Evolutionary conservation across 2,113 vertebrate genomes (phyloP), one percentile per base, ranked within the genome.

Genomic region (Columba livia): DNA sequence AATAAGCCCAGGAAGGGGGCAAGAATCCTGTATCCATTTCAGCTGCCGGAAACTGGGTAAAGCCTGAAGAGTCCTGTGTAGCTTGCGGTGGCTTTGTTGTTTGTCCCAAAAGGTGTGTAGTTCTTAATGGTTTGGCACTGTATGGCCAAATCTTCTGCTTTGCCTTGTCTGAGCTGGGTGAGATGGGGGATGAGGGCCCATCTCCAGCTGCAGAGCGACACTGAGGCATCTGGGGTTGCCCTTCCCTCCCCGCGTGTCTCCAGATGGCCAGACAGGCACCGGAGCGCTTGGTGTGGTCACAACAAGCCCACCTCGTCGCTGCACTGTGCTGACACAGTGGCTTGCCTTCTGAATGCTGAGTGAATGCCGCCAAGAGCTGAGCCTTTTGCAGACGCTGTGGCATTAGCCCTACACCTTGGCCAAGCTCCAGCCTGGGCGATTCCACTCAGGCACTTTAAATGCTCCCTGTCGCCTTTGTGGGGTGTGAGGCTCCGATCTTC

Each of bases 341-440:
- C 78, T 87, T 66, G 58, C 36, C 42, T 70, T 53, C 48, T 81
- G 90, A 95, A 93, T 88, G 61, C 42, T 64, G 36, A 79, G 36
- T 16, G 19, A 67, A 47, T 36, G 58, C 53, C 11, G 8, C 24
- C 2, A 10, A 83, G 66, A 90, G 75, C 86, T 51, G 84, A 94
- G 91, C 73, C 60, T 90, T 87, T 88, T 79, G n/a, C 64, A 69
- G 71, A 70, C 32, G 18, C 34, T 12, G 32, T 2, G 3, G 60
- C 79, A 10, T 88, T 75, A 84, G 73, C 69, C 90, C 72, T 12
- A 24, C 12, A 15, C 54, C 73, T 92, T 97, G 93, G 93, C 91
- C 83, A 40, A 44, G 54, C 77, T 91, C 89, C 94, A 96, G 50
- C 74, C 38, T 94, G 88, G 90, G 54, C 5, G 1, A 93, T 96